phyloP scores from a whole-genome alignment of 2,797 vertebrate species.

The Pantherophis alleghaniensis region DNA sequence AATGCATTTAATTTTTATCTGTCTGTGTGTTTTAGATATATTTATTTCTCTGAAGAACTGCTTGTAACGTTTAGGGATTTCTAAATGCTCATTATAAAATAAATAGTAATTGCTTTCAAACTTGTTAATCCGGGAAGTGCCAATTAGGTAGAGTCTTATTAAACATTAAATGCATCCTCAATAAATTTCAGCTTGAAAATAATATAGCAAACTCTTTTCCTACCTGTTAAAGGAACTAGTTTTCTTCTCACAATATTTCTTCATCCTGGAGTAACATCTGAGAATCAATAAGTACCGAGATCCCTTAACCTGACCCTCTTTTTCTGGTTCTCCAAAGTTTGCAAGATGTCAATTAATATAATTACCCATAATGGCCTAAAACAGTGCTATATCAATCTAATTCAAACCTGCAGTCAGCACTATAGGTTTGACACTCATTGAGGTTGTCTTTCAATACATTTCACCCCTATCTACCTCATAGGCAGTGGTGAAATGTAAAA shows the following conservation, averaged over 20 bases:
- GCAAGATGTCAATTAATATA: background rate
- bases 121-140: background rate
- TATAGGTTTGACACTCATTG: background rate
- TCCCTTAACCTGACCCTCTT: background rate
- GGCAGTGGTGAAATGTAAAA: no score
- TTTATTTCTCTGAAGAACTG: background rate
- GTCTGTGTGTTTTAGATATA: background rate
- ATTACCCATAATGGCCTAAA: background rate
- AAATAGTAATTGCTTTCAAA: background rate
- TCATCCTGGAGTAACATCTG: background rate
- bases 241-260: background rate
- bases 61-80: background rate
- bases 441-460: background rate
- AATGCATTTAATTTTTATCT: background rate
- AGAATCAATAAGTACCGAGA: background rate
- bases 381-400: background rate
- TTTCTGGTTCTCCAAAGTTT: background rate
- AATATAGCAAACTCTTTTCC: background rate
- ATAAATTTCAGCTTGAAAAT: background rate
- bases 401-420: background rate
- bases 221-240: background rate
- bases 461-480: background rate
- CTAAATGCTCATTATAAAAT: background rate
- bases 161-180: background rate
- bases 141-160: background rate